Base-by-base conservation (phyloP, 2,888 invertebrate species). In the Scaptomyza polygonia region DNA sequence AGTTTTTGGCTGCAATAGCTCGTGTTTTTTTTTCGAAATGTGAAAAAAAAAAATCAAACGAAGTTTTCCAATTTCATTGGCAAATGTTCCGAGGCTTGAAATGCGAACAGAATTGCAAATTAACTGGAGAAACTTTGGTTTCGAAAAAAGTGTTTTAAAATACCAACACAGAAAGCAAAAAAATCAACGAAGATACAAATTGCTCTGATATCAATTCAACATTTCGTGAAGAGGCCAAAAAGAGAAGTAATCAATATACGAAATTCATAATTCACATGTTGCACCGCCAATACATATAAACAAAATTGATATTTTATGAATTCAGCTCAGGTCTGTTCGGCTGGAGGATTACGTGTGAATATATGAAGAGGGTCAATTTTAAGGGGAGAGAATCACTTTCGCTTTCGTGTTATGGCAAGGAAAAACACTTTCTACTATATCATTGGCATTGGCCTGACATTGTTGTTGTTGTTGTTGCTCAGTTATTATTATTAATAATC, bases 351-450 rank as follows among this genome's bases (percentile, higher is more conserved):
- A 36, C 34, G 49, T 49, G 49, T 21, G 34, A n/a, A n/a, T n/a
- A n/a, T n/a, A n/a, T 8, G 14, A 5, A 5, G 32, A 12, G 14
- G 21, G 55, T 39, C 29, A 55, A 21, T 45, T 48, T 29, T 42
- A 56, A 55, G 43, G 53, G 65, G 51, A 30, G 51, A 29, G 34
- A 21, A 48, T 71, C 76, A 88, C 86, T 87, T 88, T 88, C 88
- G 77, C 65, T 83, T 88, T 85, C 81, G 42, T 34, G 42, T 34
- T 72, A 12, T 12, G 55, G 49, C 47, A 65, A 71, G 67, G 82
- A 71, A 77, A 74, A 79, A 42, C 68, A 79, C 88, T 88, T 88
- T 88, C 88, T 86, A 76, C 88, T 77, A 73, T 63, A 75, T 67
- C 73, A 72, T 71, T 84, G 64, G 49, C 69, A 72, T 74, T 53